These are phyloP conservation scores for Autographa gamma DNA, from an alignment of 2,888 invertebrate genomes.

Conservation along the genomic window DNA sequence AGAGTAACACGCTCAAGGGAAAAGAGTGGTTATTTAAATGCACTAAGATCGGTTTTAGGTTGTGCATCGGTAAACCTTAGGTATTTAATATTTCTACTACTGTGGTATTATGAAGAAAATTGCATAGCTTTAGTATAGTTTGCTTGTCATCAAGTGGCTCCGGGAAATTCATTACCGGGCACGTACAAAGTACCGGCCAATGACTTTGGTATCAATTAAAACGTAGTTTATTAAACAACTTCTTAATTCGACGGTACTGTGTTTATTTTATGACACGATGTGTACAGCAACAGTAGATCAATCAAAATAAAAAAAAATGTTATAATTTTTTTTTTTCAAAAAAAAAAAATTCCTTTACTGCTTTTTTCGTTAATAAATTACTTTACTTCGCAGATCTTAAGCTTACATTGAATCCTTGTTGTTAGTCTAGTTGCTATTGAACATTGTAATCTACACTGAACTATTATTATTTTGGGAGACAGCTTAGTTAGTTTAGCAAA, in stretches of 20 bases:
- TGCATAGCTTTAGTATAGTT: slow-evolving; percentile 59
- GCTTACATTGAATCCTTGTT: not conserved
- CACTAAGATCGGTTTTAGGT: not conserved
- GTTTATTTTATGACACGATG: too few species aligned
- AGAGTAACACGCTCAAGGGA: too few species aligned
- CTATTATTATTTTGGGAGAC: not conserved
- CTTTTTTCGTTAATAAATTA: too few species aligned
- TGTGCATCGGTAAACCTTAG: not conserved
- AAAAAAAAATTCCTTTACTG: too few species aligned
- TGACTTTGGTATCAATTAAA: slow-evolving; percentile 45
- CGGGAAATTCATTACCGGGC: slow-evolving; percentile 78
- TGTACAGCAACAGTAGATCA: too few species aligned
- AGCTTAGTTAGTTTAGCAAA: not conserved
- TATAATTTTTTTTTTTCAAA: too few species aligned
- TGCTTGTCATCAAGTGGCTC: slow-evolving; percentile 64
- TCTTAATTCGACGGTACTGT: too few species aligned
- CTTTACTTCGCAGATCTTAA: too few species aligned
- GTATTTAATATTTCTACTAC: not conserved
- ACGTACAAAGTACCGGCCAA: slow-evolving; percentile 70
- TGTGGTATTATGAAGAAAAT: slow-evolving; percentile 41
- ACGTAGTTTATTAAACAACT: slow-evolving; percentile 19
- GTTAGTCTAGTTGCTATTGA: not conserved
- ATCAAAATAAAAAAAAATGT: too few species aligned
- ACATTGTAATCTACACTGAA: not conserved
- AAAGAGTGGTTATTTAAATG: not conserved